phyloP scores from a whole-genome alignment of 2,797 vertebrate species.

The Sebastes miniatus region DNA sequence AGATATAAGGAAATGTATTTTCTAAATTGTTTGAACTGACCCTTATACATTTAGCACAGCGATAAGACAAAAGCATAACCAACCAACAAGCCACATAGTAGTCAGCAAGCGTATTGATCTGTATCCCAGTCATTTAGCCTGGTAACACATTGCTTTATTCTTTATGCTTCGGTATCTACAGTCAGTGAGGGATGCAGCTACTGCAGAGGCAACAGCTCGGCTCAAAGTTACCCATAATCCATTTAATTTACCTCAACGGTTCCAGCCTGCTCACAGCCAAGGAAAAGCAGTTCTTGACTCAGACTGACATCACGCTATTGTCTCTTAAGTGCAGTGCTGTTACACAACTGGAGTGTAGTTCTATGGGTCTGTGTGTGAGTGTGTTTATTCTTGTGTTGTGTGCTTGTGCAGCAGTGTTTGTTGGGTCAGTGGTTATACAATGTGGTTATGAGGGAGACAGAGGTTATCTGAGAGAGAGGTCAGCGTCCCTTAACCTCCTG shows the following conservation, averaged over 20 bases:
- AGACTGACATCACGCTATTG: constrained; percentile 11
- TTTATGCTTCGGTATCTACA: constrained; percentile 1
- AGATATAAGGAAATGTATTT: not conserved
- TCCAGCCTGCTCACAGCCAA: constrained; percentile 15
- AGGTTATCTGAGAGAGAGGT: constrained; percentile 43
- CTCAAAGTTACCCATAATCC: constrained; percentile 41
- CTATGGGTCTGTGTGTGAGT: not conserved
- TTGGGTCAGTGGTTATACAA: constrained; percentile 36
- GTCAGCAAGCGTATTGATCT: not conserved
- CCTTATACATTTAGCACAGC: not conserved
- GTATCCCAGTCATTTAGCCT: not conserved
- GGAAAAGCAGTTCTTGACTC: constrained; percentile 8
- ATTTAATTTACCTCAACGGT: constrained; percentile 8
- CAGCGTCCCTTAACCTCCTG: constrained; percentile 25
- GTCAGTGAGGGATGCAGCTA: constrained; percentile 2
- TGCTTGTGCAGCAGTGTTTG: not conserved
- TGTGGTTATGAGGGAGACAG: constrained; percentile 5
- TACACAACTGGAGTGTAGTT: constrained; percentile 34
- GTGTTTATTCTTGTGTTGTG: not conserved
- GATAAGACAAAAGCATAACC: not conserved
- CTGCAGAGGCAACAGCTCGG: constrained; percentile 38
- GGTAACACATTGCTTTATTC: not conserved
- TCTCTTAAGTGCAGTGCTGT: constrained; percentile 22
- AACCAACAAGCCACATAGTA: not conserved
- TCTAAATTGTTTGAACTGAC: not conserved